Base-by-base conservation (phyloP, 2,113 vertebrate species). In the Oryzias woworae region DNA sequence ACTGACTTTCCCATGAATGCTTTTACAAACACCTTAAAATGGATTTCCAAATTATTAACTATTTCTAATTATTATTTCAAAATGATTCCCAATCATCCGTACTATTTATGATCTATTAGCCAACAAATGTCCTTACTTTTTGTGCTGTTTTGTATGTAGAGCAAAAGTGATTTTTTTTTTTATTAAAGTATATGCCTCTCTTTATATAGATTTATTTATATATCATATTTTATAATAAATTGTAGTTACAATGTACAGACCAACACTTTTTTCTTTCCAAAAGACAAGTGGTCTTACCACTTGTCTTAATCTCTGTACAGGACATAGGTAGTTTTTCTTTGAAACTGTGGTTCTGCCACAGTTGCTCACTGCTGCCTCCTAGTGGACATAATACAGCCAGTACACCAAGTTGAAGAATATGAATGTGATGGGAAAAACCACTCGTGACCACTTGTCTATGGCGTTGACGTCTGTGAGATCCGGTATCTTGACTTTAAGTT, bases 391-490 rank as follows among this genome's bases (percentile, higher is more conserved):
- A 86, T 98, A 97, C 67, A 98, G 91, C 96, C 96, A 98, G 76
- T 98, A 98, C 64, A 97, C 93, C 69, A 96, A 90, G 88, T 98
- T 98, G 84, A 98, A 98, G 91, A 97, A 94, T 71, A 93, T 93
- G 79, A 96, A 98, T 0, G 92, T 91, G 73, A 96, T 94, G 41
- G 96, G 96, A 82, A 98, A 98, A 68, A 98, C 89, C 74, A 96
- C 94, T 67, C 96, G 93, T 61, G 96, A 98, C 96, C 96, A 98
- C 80, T 95, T 97, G 94, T 98, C 96, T 83, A 98, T 97, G 62
- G 93, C 92, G 46, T 97, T 98, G 69, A 98, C 96, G 31, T 98
- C 95, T 45, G 94, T 97, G 89, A 98, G 89, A 88, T 98, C 93
- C 0, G 95, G 96, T 82, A 98, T 98, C 85, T 98, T 98, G 83